phyloP scores from a whole-genome alignment of 2,113 vertebrate genomes.

The Pygoscelis adeliae region DNA sequence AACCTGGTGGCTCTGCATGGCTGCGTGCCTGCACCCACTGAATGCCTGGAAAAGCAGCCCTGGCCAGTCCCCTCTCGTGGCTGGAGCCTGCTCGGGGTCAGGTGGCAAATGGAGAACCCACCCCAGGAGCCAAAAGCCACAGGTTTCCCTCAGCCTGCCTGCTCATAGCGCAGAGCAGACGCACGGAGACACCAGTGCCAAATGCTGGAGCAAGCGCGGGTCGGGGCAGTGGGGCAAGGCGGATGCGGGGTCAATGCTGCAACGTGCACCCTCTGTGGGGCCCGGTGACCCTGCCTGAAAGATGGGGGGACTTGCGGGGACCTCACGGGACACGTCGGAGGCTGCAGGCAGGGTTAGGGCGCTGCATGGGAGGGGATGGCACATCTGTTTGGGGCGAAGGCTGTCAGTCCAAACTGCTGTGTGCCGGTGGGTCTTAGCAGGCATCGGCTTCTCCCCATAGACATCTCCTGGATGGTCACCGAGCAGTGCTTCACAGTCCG shows the following conservation, averaged over 20 bases:
- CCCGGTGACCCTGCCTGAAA: not conserved
- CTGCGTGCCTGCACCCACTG: not conserved
- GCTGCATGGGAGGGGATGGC: not conserved
- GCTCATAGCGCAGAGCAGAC: not conserved
- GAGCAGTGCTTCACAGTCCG: not conserved
- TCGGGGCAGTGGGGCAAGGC: not conserved
- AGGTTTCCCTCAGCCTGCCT: not conserved
- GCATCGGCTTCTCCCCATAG: not conserved
- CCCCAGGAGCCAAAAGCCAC: not conserved
- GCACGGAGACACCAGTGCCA: not conserved
- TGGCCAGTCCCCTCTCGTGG: accelerated
- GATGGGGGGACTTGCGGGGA: accelerated
- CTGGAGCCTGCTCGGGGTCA: not conserved
- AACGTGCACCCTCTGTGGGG: not conserved
- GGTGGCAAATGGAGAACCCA: not conserved
- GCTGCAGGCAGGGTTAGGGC: not conserved
- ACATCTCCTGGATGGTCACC: not conserved
- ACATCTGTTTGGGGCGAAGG: not conserved
- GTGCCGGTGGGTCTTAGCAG: not conserved
- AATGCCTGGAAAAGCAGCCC: not conserved
- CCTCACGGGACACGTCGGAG: not conserved
- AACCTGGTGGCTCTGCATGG: accelerated
- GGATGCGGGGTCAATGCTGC: accelerated
- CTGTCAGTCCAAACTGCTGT: not conserved
- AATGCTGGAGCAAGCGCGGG: not conserved